Evolutionary conservation across 2,888 invertebrate species (phyloP).

Genomic region (Drosophila histrio): DNA sequence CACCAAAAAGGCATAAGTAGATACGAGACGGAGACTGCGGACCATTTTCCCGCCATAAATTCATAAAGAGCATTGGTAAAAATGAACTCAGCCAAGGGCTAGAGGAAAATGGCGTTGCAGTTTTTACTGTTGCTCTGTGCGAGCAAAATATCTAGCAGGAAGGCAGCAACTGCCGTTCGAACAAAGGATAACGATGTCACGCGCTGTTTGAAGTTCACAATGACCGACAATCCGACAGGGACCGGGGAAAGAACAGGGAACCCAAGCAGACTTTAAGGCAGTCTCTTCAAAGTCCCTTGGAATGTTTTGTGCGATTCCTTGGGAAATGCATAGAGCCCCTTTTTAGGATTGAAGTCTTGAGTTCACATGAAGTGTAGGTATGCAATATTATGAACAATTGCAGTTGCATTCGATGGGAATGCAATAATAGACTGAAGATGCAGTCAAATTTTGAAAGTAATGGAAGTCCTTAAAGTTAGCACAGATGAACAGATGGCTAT

Average conservation of each 20-base stretch:
- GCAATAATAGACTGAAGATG: neutral
- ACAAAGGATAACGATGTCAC: conserved; percentile 77
- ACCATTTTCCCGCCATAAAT: conserved; percentile 66
- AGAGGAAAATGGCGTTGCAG: conserved; percentile 55
- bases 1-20: conserved; percentile 12
- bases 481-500: too few species aligned
- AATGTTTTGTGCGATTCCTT: conserved; percentile 1
- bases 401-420: neutral
- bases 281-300: conserved; percentile 1
- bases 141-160: conserved; percentile 20
- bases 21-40: conserved; percentile 22
- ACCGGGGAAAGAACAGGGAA: conserved; percentile 2
- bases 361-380: conserved; percentile 38
- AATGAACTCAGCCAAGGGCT: conserved; percentile 15
- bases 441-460: too few species aligned
- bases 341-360: conserved; percentile 3
- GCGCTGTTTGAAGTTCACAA: conserved; percentile 69
- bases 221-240: conserved; percentile 16
- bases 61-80: conserved; percentile 27
- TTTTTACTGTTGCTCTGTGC: conserved; percentile 25
- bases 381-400: neutral
- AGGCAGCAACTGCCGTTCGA: conserved; percentile 10
- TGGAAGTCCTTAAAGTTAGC: too few species aligned
- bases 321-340: conserved; percentile 4
- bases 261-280: conserved; percentile 5